Base-by-base conservation (phyloP, 2,113 vertebrate species). In the Shinisaurus crocodilurus region DNA sequence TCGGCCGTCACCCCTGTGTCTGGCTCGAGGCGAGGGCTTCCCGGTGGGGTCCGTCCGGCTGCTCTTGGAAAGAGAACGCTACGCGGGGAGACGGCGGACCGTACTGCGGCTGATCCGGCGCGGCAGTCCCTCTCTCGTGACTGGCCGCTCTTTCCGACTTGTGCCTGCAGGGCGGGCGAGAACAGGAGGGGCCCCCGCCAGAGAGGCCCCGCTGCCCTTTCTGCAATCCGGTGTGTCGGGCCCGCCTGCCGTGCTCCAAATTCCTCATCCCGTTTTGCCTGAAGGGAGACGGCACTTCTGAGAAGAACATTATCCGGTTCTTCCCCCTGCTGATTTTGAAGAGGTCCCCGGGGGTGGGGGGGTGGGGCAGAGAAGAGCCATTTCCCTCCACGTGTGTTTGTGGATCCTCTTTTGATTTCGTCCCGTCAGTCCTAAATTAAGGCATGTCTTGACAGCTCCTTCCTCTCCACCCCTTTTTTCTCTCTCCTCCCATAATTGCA, bases 291-390 rank as follows among this genome's bases (percentile, higher is more conserved):
- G 84, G n/a, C 20, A 0, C 29, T 18, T 34, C 50, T 1, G 75
- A 34, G 84, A 29, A 32, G 0, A 57, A 0, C 67, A 83, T 16
- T 0, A 0, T 5, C 70, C 57, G 27, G 13, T 87, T n/a, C n/a
- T 7, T 65, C 20, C 45, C 10, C 85, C 87, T 0, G 1, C 77
- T 0, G 0, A 0, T 3, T 80, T 34, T 3, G 0, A 80, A 63
- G 82, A 79, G n/a, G n/a, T n/a, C n/a, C n/a, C n/a, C n/a, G n/a
- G n/a, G n/a, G n/a, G n/a, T n/a, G n/a, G n/a, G n/a, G n/a, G n/a
- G n/a, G n/a, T n/a, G n/a, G 60, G 60, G 60, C 15, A 63, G 60
- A 0, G 23, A 23, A 6, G 6, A 37, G 32, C 50, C 5, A 0
- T 81, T 91, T 80, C 90, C 81, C 86, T 88, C 45, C 1, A 9